Evolutionary conservation across 1,140 invertebrate species (phyloP).

Genomic region (Drosophila guanche): DNA sequence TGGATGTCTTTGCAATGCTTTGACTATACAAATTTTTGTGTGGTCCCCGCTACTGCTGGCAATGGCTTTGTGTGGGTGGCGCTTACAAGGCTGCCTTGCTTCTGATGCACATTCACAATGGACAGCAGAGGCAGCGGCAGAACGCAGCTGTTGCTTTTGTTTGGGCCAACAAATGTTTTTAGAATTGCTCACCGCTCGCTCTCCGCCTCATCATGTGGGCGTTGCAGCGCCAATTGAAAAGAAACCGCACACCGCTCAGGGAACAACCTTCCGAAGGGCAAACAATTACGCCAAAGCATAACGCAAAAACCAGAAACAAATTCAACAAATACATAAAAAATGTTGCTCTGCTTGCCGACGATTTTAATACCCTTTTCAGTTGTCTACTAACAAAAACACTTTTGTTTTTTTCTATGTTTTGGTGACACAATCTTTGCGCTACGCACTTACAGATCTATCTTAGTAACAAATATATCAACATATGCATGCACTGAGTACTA

Average conservation of each 20-base stretch:
- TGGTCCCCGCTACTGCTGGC: slow-evolving; percentile 36
- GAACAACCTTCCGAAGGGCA: slow-evolving; percentile 64
- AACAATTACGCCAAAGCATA: slow-evolving; percentile 39
- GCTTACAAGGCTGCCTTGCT: slow-evolving; percentile 63
- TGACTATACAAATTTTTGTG: slow-evolving; percentile 68
- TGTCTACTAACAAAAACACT: no score
- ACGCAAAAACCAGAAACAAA: slow-evolving; percentile 14
- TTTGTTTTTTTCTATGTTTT: no score
- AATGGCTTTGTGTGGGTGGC: slow-evolving; percentile 68
- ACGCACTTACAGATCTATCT: no score
- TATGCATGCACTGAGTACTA: no score
- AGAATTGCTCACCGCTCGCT: slow-evolving; percentile 13
- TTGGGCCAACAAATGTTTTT: slow-evolving; percentile 55
- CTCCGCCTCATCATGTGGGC: neutral
- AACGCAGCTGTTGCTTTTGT: slow-evolving; percentile 68
- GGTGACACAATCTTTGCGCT: no score
- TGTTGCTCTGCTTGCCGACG: no score
- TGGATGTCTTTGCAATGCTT: slow-evolving; percentile 29
- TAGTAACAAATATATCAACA: no score
- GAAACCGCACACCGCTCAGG: slow-evolving; percentile 30
- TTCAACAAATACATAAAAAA: neutral
- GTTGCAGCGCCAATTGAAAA: neutral
- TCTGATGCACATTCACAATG: slow-evolving; percentile 66
- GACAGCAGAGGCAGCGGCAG: slow-evolving; percentile 24
- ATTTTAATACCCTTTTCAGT: no score